Evolutionary conservation across 2,888 invertebrate species (phyloP).

Genomic region (Leptinotarsa haldemani): DNA sequence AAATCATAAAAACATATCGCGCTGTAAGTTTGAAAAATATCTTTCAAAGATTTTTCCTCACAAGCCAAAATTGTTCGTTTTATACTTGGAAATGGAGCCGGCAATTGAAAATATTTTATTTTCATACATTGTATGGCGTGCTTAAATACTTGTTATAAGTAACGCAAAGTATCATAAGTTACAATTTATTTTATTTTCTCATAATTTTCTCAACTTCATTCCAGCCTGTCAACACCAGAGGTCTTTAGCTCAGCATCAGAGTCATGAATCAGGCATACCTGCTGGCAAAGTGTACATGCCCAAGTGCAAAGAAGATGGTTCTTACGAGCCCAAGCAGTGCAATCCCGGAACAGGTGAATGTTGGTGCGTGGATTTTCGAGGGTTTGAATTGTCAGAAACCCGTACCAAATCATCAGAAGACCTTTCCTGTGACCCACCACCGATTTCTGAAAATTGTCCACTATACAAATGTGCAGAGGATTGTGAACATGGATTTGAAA

Average conservation of each 20-base stretch:
- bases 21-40: too few relatives aligned
- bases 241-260: conserved; percentile 70
- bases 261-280: conserved; percentile 79
- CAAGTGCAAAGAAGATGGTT: conserved; percentile 77
- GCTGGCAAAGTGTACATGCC: conserved; percentile 82
- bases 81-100: too few relatives aligned
- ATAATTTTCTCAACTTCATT: conserved; percentile 19
- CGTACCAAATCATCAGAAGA: conserved; percentile 63
- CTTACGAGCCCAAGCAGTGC: conserved; percentile 80
- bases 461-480: conserved; percentile 67
- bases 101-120: too few relatives aligned
- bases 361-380: conserved; percentile 85
- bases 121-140: too few relatives aligned
- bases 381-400: conserved; percentile 80
- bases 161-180: too few relatives aligned
- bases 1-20: too few relatives aligned
- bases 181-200: not conserved
- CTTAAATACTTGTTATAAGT: too few relatives aligned
- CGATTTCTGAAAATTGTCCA: conserved; percentile 65
- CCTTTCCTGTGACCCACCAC: conserved; percentile 65
- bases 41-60: too few relatives aligned
- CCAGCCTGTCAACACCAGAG: conserved; percentile 76
- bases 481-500: conserved; percentile 71
- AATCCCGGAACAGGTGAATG: conserved; percentile 76
- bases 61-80: too few relatives aligned